Evolutionary conservation across 1,140 invertebrate species (phyloP), one percentile per base, ranked within the genome.

Genomic region (Ganaspis sp.): DNA sequence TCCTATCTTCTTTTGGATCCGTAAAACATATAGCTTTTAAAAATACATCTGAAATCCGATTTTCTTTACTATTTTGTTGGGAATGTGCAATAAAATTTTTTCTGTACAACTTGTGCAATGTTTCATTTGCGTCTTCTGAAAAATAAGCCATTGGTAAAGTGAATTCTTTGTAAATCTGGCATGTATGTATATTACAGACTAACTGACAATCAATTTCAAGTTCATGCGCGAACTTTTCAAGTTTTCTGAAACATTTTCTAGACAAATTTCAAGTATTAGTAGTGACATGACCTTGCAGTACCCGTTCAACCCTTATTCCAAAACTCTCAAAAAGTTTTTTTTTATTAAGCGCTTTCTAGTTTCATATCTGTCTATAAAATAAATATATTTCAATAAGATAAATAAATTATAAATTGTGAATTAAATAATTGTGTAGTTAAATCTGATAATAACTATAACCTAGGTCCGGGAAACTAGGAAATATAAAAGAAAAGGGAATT

Each of bases 51-150:
- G 11, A 4, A 6, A 73, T 73, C 37, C 26, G 45, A 34, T 73
- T 34, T 5, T 34, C 2, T 73, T 26, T 34, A 37, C 0, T 38
- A 21, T 34, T 37, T 21, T 64, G 72, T 17, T 49, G 26, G n/a
- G 49, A 54, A 37, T 58, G 53, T n/a, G 1, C 8, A 0, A 37
- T 58, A 9, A 69, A 34, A 69, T 74, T 74, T 69, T 64, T 74
- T 15, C 72, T 11, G 23, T 74, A 74, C 19, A 9, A 42, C 40
- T 64, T 74, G 54, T 69, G 54, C 54, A 29, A 74, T 26, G 73
- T 11, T 69, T 74, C 37, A 15, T 21, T 69, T 23, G 53, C 58
- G 69, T 74, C 38, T 29, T 69, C 37, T 11, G 38, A 4, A n/a
- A 37, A 74, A 34, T 69, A 74, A 5, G 54, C 21, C 17, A 72